Base-by-base conservation (phyloP, 1,140 invertebrate genomes). In the Lepidurus packardi region DNA sequence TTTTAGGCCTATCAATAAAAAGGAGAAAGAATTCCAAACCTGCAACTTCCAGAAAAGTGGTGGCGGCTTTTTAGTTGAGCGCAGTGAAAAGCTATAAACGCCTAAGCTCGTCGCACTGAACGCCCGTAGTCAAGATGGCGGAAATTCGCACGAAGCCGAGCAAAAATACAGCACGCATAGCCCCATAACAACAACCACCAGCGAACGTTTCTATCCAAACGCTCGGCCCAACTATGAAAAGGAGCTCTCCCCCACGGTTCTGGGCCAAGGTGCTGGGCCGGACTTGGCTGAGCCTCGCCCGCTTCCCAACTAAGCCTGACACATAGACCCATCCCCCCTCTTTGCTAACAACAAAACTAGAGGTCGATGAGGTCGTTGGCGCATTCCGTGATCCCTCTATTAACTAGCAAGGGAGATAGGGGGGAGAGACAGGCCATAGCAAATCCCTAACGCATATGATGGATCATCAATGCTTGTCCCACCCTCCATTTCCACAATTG, bases 291-390 rank as follows among this genome's bases (percentile, higher is more conserved):
- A 65, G 53, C 53, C 53, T 65, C 53, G 53, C n/a, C 53, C 53
- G 53, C 53, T 65, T 65, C n/a, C 8, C 53, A 65, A 16, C 53
- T 65, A n/a, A 21, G 53, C 53, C 53, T 65, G 53, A 65, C 53
- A 65, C 53, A 65, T 65, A 65, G 53, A 65, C 53, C 53, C 53
- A 65, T 65, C 53, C 53, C 47, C 53, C 16, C 21, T 13, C 16
- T 21, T 65, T 65, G 53, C 34, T 34, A 34, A 65, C 53, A 65
- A 65, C 53, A 65, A 65, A 65, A 65, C 53, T 65, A 65, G 53
- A 65, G 53, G 53, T 65, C 53, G 53, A 65, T 65, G 53, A 65
- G 53, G 53, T 65, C 53, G 53, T 65, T 65, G 9, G 53, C 53
- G n/a, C 53, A 65, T 65, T 65, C 53, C 53, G 21, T 65, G 53